phyloP scores from a whole-genome alignment of 2,888 invertebrate species.

The Drosophila anomalata region DNA sequence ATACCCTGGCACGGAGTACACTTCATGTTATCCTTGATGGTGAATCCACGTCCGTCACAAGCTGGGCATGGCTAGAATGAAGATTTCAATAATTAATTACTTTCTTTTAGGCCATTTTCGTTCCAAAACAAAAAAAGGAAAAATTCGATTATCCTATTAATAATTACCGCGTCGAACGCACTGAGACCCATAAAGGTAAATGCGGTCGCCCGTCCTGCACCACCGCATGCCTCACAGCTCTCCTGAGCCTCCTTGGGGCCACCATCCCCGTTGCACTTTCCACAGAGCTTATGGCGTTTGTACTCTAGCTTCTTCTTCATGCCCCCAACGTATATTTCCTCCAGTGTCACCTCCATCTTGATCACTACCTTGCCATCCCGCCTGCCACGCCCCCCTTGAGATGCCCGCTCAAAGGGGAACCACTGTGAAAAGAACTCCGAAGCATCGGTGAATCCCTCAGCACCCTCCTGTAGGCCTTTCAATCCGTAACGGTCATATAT shows the following conservation, averaged over 20 bases:
- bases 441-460: conserved; percentile 82
- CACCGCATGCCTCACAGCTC: conserved; percentile 73
- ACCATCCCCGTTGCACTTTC: conserved; percentile 80
- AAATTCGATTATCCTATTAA: background rate
- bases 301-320: conserved; percentile 85
- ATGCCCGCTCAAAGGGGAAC: conserved; percentile 86
- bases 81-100: background rate
- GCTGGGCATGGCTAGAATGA: conserved; percentile 84
- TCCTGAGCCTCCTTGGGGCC: conserved; percentile 70
- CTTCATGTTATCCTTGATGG: conserved; percentile 91
- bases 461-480: conserved; percentile 94
- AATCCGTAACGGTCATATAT: conserved; percentile 94
- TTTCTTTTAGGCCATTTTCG: no score
- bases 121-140: background rate
- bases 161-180: conserved; percentile 86
- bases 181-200: conserved; percentile 83
- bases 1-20: conserved; percentile 93
- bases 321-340: conserved; percentile 96
- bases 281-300: conserved; percentile 77
- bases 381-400: conserved; percentile 84
- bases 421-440: conserved; percentile 88
- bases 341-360: conserved; percentile 92
- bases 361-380: conserved; percentile 90
- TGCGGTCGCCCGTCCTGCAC: conserved; percentile 82
- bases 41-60: conserved; percentile 89